Evolutionary conservation across 2,113 vertebrate genomes (phyloP).

Genomic region (Eudyptes chrysolophus): DNA sequence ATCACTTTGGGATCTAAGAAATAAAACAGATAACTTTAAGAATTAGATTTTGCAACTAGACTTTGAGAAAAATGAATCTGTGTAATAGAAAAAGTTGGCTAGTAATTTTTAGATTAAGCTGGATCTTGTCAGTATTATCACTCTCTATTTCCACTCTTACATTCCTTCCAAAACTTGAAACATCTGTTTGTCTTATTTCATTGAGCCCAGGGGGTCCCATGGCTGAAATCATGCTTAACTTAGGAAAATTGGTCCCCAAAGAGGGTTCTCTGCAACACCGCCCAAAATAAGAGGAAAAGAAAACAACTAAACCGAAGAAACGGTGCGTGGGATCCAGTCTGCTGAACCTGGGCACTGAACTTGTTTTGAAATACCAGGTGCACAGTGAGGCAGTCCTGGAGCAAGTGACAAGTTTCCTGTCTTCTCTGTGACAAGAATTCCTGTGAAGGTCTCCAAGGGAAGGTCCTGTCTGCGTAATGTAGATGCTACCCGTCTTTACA

Average conservation of each 20-base stretch:
- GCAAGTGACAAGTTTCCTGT: not conserved
- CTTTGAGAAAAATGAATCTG: not conserved
- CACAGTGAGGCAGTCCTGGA: not conserved
- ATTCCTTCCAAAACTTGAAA: slow-evolving; percentile 42
- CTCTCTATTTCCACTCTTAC: slow-evolving; percentile 9
- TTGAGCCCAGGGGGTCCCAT: slow-evolving; percentile 16
- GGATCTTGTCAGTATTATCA: not conserved
- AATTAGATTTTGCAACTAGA: not conserved
- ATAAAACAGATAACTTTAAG: not conserved
- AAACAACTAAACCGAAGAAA: not conserved
- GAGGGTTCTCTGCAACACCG: not conserved
- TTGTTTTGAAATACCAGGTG: not conserved
- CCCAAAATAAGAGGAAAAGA: not conserved
- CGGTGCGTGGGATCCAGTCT: not conserved
- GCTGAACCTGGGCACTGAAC: not conserved
- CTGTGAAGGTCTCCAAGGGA: not conserved
- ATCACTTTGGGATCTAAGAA: not conserved
- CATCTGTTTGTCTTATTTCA: slow-evolving; percentile 64
- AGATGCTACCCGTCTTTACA: not conserved
- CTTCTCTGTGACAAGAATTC: not conserved
- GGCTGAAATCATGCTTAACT: slow-evolving; percentile 26
- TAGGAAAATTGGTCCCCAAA: slow-evolving; percentile 27
- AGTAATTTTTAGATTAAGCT: slow-evolving; percentile 10
- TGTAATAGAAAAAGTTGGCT: not conserved
- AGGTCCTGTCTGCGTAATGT: not conserved